A percentile compares a stretch with the other conserved stretches of the same genome.
phyloP scores from a whole-genome alignment of 2,888 invertebrate species.

The Meta bourneti region DNA sequence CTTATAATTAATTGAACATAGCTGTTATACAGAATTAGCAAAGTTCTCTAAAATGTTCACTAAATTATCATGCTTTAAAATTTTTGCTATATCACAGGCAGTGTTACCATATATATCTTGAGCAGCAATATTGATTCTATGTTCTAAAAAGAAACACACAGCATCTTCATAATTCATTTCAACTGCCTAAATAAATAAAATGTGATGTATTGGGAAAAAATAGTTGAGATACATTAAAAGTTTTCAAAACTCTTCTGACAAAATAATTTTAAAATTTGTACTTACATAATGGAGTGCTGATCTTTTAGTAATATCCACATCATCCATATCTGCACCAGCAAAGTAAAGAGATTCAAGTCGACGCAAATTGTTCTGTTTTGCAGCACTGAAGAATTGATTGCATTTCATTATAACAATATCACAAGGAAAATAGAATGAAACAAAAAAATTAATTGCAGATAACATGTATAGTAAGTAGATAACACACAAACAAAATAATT shows the following conservation, averaged over 20 bases:
- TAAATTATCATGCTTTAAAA: conserved; percentile 58
- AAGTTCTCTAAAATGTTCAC: conserved; percentile 32
- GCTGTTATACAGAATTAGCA: neutral
- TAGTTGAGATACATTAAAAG: too few relatives aligned
- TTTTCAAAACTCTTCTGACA: neutral
- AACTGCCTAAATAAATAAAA: conserved; percentile 65
- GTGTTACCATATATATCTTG: conserved; percentile 77
- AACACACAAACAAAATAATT: conserved; percentile 31
- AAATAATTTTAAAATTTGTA: conserved; percentile 30
- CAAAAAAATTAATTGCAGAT: conserved; percentile 32
- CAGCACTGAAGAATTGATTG: conserved; percentile 82
- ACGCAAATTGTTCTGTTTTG: conserved; percentile 83
- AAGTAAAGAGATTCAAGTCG: conserved; percentile 85
- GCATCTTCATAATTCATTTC: conserved; percentile 76
- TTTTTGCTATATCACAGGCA: conserved; percentile 75
- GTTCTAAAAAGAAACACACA: conserved; percentile 70
- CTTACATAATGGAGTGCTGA: conserved; percentile 85
- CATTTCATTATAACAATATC: neutral
- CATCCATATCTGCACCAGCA: conserved; percentile 87
- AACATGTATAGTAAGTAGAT: neutral
- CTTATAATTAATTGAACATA: neutral
- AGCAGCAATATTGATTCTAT: conserved; percentile 51
- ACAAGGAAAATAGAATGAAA: neutral
- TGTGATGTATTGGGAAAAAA: neutral
- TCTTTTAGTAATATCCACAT: conserved; percentile 85